Percentiles rank a stretch among this genome's conserved stretches.
These are phyloP conservation scores for Tipula helvola DNA, from an alignment of 2,888 invertebrate species.

Conservation along the genomic window DNA sequence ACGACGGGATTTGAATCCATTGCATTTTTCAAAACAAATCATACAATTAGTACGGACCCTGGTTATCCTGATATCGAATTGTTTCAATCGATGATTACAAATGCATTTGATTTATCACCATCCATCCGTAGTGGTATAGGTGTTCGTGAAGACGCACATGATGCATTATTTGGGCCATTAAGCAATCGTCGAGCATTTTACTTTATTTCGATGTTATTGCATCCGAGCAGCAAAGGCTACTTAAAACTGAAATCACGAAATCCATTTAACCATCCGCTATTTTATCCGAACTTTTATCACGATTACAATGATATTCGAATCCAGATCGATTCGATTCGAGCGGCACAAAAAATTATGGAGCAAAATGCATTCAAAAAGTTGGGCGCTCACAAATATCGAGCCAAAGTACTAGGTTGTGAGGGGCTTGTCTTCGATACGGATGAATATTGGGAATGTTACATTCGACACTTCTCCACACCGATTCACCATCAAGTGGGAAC, in stretches of 20 bases:
- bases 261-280: constrained; percentile 59
- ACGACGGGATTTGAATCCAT: constrained; percentile 44
- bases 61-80: constrained; percentile 54
- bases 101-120: constrained; percentile 19
- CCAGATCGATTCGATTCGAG: no score
- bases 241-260: constrained; percentile 52
- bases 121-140: no score
- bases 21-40: constrained; percentile 42
- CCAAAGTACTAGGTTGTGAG: no score
- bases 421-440: no score
- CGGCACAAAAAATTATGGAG: no score
- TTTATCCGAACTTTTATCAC: constrained; percentile 65
- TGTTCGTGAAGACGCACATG: no score
- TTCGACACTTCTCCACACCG: constrained; percentile 33
- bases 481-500: no score
- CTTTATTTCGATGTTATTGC: constrained; percentile 20
- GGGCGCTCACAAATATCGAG: no score
- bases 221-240: constrained; percentile 54
- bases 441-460: constrained; percentile 21
- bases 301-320: no score
- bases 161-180: no score
- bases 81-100: constrained; percentile 42
- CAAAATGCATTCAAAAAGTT: no score
- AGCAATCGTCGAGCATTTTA: no score
- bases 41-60: constrained; percentile 34